Percentiles rank a stretch among this genome's conserved stretches.
phyloP scores from a whole-genome alignment of 2,888 invertebrate genomes.

The Gymnoscelis rufifasciata region DNA sequence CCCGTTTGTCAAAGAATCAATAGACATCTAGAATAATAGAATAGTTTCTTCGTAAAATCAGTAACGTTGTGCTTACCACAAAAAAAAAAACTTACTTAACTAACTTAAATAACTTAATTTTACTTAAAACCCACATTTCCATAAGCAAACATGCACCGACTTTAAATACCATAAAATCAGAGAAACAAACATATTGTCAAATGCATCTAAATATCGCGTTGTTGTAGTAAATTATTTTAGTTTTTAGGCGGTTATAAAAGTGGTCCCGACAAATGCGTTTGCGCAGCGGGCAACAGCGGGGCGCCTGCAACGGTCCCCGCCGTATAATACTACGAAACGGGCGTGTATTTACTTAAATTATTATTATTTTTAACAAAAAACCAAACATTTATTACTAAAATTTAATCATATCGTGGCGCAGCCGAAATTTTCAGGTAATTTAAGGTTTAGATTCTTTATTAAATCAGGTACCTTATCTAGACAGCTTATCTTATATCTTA shows the following conservation, averaged over 20 bases:
- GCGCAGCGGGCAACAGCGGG: slow-evolving; percentile 56
- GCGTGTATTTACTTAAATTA: slow-evolving; percentile 15
- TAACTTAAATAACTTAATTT: background rate
- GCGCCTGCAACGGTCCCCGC: slow-evolving; percentile 49
- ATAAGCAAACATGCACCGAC: background rate
- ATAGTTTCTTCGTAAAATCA: no score
- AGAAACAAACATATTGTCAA: slow-evolving; percentile 18
- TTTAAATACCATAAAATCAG: slow-evolving; percentile 5
- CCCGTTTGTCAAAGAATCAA: no score
- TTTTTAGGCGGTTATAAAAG: slow-evolving; percentile 63
- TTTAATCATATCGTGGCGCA: no score
- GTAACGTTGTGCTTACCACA: no score
- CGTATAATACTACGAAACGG: slow-evolving; percentile 58
- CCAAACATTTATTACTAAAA: background rate
- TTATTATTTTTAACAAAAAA: slow-evolving; percentile 7
- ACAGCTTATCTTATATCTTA: no score
- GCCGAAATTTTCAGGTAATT: no score
- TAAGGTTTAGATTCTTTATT: no score
- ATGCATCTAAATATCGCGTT: slow-evolving; percentile 35
- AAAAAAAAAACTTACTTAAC: no score
- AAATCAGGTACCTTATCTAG: no score
- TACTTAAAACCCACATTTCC: background rate
- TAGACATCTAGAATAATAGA: no score
- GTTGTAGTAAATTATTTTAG: slow-evolving; percentile 59
- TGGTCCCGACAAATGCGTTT: slow-evolving; percentile 51